phyloP scores from a whole-genome alignment of 64 coral and sea anemone genomes.

The Exaiptasia diaphana region DNA sequence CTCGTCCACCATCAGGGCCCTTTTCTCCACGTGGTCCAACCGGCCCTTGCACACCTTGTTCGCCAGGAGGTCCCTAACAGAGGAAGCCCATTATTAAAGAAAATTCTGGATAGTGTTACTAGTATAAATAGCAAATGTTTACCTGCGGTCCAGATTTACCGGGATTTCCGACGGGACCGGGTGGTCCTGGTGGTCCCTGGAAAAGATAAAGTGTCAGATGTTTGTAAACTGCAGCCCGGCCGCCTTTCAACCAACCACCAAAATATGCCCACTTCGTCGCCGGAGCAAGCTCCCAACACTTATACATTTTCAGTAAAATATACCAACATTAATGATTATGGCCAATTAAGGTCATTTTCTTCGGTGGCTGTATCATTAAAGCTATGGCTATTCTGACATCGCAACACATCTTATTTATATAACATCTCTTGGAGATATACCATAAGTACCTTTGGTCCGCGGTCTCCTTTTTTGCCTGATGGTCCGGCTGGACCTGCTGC shows the following conservation, averaged over 20 bases:
- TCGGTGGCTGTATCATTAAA: not conserved
- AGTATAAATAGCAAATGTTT: not conserved
- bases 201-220: not conserved
- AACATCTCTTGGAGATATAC: no score
- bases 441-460: conserved; percentile 53
- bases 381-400: no score
- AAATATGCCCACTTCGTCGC: no score
- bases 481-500: conserved; percentile 21
- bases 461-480: conserved; percentile 57
- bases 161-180: conserved; percentile 31
- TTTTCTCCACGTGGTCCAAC: conserved; percentile 51
- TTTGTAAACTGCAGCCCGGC: not conserved
- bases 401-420: no score
- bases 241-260: no score
- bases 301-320: no score
- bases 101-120: no score
- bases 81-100: no score
- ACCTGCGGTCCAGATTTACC: conserved; percentile 63
- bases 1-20: conserved; percentile 68
- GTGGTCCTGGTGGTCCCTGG: conserved; percentile 52
- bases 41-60: conserved; percentile 54
- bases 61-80: conserved; percentile 40
- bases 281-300: no score
- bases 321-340: no score
- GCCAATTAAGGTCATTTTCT: not conserved